phyloP scores from a whole-genome alignment of 2,113 vertebrate genomes.

The Eptatretus burgeri region DNA sequence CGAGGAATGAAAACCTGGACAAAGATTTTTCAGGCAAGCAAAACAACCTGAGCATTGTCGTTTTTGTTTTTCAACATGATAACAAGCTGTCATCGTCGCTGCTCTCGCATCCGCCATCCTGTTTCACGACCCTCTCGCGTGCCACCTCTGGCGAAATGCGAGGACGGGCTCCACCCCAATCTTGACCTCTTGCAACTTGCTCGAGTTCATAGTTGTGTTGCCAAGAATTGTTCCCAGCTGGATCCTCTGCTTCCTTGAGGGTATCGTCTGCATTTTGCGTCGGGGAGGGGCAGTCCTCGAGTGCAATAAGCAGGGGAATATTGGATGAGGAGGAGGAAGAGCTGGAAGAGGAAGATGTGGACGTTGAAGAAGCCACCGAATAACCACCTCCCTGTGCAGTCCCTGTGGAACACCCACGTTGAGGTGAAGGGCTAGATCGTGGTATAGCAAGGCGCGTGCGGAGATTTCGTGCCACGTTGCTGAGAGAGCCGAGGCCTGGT shows the following conservation, averaged over 20 bases:
- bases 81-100: conserved; percentile 3
- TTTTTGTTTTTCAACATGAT: background rate
- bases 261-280: background rate
- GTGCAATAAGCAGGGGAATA: conserved; percentile 1
- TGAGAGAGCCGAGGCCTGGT: background rate
- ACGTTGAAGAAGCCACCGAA: background rate
- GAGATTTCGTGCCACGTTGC: background rate
- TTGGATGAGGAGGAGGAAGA: background rate
- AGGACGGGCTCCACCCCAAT: conserved; percentile 3
- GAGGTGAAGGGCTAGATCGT: background rate
- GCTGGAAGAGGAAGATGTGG: too few species aligned
- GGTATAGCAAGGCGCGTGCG: background rate
- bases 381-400: background rate
- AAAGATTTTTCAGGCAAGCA: too few species aligned
- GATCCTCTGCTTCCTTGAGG: too few species aligned
- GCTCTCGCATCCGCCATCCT: background rate
- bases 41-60: background rate
- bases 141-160: conserved; percentile 2
- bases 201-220: too few species aligned
- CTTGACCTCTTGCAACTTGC: background rate
- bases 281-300: background rate
- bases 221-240: too few species aligned
- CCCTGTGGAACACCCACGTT: background rate
- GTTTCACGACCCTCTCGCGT: background rate
- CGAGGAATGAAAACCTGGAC: too few species aligned